These are phyloP conservation scores for Hedychridium roseum DNA, from an alignment of 2,888 invertebrate species.

Conservation along the genomic window DNA sequence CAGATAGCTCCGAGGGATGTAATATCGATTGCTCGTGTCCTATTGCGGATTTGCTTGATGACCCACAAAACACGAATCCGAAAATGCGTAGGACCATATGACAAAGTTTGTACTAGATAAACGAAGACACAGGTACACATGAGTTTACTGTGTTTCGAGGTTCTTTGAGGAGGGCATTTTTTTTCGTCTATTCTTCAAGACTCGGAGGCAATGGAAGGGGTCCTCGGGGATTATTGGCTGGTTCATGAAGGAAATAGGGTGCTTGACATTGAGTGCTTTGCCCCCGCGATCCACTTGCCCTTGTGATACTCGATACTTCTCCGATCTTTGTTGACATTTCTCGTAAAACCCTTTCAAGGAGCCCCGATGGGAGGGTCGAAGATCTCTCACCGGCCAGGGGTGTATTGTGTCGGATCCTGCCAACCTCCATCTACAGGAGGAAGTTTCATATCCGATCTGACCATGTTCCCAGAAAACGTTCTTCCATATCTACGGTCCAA, in stretches of 20 bases:
- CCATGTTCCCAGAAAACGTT: slow-evolving; percentile 16
- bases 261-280: neutral
- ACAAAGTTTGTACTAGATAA: too few species aligned
- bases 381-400: slow-evolving; percentile 7
- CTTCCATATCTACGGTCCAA: too few species aligned
- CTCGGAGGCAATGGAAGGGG: too few species aligned
- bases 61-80: too few species aligned
- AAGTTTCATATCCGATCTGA: slow-evolving; percentile 41
- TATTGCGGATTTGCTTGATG: too few species aligned
- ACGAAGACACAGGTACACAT: too few species aligned
- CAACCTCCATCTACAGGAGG: slow-evolving; percentile 29
- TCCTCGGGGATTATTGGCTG: too few species aligned
- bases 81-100: too few species aligned
- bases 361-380: slow-evolving; percentile 7
- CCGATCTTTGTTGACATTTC: slow-evolving; percentile 22
- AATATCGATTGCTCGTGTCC: too few species aligned
- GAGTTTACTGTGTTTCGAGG: too few species aligned
- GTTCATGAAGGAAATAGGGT: slow-evolving; percentile 8
- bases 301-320: slow-evolving; percentile 20
- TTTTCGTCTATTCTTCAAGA: too few species aligned
- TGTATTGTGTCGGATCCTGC: slow-evolving; percentile 8
- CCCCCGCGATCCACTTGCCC: slow-evolving; percentile 23
- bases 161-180: too few species aligned
- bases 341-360: slow-evolving; percentile 18
- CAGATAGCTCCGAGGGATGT: slow-evolving; percentile 24